Evolutionary conservation across 2,888 invertebrate species (phyloP), one percentile per base, ranked within the genome.

Genomic region (Octonoba sinensis): DNA sequence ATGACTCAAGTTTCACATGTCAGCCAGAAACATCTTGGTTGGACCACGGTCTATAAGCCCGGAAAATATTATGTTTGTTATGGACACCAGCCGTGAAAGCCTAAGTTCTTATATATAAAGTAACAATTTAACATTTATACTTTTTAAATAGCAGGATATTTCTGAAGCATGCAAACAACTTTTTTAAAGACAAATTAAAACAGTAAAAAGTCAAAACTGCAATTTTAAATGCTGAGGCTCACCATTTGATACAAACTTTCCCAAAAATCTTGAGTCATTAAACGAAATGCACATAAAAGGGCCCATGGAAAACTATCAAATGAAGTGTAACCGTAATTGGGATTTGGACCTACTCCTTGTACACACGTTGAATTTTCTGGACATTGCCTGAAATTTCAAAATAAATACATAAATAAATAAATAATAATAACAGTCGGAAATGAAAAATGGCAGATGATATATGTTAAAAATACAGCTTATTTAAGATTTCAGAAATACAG

Each of bases 201-300:
- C 1, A 36, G 11, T 3, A 8, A 36, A 11, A 6, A 36, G n/a
- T 36, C 6, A 36, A 36, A 36, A 1, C 8, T 36, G 8, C 36
- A 8, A 36, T 36, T 36, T 36, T 36, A 6, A 36, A 54, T n/a
- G 18, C 15, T 15, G 18, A 15, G 0, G 51, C 75, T 67, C 73
- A 84, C 93, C 92, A 96, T 91, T 91, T 97, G 97, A 90, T 99
- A 99, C 86, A 99, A 92, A 90, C 96, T 96, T 90, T 99, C 98
- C 98, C 98, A 98, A 90, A 94, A 96, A 91, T 99, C 98, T 91
- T 98, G 98, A 82, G 98, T 99, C 97, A 99, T 98, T 86, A 99
- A 92, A 88, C 98, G 93, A 91, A 99, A 99, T 86, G 98, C 96
- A 87, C 97, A 97, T 84, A 99, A 92, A 89, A 98, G 93, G 85